Evolutionary conservation across 1,140 invertebrate species (phyloP), one percentile per base, ranked within the genome.

Genomic region (Akabosia matsudoensis): DNA sequence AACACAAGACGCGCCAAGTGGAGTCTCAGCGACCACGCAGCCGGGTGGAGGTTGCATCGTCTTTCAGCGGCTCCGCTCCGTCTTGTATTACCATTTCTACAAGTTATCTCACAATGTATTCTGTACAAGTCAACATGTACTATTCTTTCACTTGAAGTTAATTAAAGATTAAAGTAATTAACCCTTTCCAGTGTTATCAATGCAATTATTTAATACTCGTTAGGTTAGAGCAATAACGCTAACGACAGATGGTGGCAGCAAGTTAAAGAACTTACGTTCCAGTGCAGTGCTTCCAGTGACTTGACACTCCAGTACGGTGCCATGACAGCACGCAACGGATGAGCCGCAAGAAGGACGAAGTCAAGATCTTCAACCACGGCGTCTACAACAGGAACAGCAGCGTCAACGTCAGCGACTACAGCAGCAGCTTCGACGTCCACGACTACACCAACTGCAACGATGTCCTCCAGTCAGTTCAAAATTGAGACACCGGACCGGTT

Each of bases 401-500:
- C 37, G 18, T 45, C 37, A 45, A 45, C 37, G 18, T 7, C 37
- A 45, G 18, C 37, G 37, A 45, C 37, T 45, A 18, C 37, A 45
- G 37, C 18, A 10, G 18, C 37, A 45, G 7, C 37, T 10, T 45
- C 37, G 18, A 45, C 37, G 18, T 7, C 37, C 7, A 45, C 37
- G 37, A 45, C 37, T 45, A 18, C 37, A 45, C 7, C 18, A 10
- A 45, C 37, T n/a, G n/a, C n/a, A n/a, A n/a, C n/a, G n/a, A n/a
- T n/a, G n/a, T n/a, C n/a, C n/a, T n/a, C n/a, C 37, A 45, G 37
- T 45, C 37, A 45, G 18, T 45, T 45, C 18, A 7, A 45, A 45
- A 18, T 45, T 45, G 7, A 45, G 37, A 10, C 56, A 10, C 79
- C 77, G 14, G 70, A 37, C 13, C 33, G 54, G 13, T 80, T 80